Conservation (phyloP, 2,113 vertebrate species). For the Chascanopsetta lugubris region DNA sequence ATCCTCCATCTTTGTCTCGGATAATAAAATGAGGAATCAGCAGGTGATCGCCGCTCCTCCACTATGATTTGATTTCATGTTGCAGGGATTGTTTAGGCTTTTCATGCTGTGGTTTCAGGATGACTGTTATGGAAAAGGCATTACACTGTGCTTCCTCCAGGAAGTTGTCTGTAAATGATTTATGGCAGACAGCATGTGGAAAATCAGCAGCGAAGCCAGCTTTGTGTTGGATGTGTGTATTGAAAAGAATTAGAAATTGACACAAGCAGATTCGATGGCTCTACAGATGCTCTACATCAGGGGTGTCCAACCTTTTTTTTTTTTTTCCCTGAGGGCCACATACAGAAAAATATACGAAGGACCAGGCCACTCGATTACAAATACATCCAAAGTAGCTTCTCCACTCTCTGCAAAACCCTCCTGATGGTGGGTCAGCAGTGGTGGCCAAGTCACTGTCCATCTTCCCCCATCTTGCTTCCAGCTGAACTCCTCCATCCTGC, state of each 20-base stretch:
- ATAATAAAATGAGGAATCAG: constrained; percentile 21
- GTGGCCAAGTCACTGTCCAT: constrained; percentile 6
- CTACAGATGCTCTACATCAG: not conserved
- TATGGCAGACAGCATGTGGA: constrained; percentile 38
- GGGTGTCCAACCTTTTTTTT: too few relatives aligned
- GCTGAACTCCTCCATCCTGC: not conserved
- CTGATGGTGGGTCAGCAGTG: not conserved
- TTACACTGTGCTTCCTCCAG: constrained; percentile 36
- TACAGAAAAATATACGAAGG: too few relatives aligned
- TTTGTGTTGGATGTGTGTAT: constrained; percentile 23
- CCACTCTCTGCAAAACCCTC: not conserved
- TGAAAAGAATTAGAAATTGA: constrained; percentile 36
- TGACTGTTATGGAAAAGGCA: constrained; percentile 39
- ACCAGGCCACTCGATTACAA: too few relatives aligned
- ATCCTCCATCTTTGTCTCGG: not conserved
- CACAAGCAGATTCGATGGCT: constrained; percentile 22
- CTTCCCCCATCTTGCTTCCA: not conserved
- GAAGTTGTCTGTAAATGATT: constrained; percentile 40
- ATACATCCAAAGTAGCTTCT: constrained; percentile 1
- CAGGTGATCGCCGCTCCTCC: constrained; percentile 10
- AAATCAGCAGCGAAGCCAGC: constrained; percentile 37
- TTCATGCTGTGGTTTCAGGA: constrained; percentile 26
- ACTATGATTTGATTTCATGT: constrained; percentile 21
- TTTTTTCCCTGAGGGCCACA: too few relatives aligned
- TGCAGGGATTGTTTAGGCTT: constrained; percentile 10